These are phyloP conservation scores for Gopherus evgoodei DNA, from an alignment of 2,113 vertebrate species.

Conservation along the genomic window DNA sequence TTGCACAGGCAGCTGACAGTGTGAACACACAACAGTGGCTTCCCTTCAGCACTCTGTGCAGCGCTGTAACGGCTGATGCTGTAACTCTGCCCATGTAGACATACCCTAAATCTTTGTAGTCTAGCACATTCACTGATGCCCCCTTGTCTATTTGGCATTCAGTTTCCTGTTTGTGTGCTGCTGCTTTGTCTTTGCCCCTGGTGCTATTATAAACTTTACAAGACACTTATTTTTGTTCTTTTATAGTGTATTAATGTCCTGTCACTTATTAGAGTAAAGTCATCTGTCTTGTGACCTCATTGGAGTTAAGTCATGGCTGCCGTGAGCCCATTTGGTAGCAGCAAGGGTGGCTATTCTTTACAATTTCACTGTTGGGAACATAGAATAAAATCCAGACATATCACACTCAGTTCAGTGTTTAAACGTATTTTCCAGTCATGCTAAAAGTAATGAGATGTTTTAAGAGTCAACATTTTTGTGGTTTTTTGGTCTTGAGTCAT, in stretches of 20 bases:
- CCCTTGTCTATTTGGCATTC: no score
- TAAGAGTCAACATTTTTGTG: not conserved
- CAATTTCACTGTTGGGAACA: not conserved
- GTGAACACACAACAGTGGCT: no score
- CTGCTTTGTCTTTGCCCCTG: no score
- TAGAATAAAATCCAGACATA: not conserved
- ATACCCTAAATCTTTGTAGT: no score
- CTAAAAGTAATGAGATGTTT: not conserved
- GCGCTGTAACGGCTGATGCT: fast-evolving
- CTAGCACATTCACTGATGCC: no score
- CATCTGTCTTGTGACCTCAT: not conserved
- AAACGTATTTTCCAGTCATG: not conserved
- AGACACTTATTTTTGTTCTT: no score
- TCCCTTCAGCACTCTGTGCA: no score
- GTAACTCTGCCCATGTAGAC: no score
- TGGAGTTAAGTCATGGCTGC: not conserved
- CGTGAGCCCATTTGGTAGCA: not conserved
- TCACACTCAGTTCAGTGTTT: not conserved
- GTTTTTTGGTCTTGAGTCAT: not conserved
- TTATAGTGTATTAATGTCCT: no score
- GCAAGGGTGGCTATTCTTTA: not conserved
- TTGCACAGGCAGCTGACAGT: no score
- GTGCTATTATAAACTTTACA: no score
- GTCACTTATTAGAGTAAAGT: not conserved
- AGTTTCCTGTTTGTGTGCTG: no score